Base-by-base conservation (phyloP, 1,140 invertebrate genomes). In the Hyposmocoma kahamanoa region DNA sequence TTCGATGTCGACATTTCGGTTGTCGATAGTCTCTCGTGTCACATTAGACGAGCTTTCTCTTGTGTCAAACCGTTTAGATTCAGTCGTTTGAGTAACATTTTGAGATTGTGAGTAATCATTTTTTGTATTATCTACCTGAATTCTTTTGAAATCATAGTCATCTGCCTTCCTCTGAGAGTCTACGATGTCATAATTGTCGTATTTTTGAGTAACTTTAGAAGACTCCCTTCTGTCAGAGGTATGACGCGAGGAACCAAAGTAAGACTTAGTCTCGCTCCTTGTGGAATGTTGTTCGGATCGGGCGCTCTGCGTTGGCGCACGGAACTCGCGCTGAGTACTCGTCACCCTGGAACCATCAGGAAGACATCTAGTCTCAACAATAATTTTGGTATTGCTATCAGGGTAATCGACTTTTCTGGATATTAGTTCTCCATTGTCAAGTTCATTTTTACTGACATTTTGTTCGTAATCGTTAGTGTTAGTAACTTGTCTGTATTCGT, bases 281-380 rank as follows among this genome's bases (percentile, higher is more conserved):
- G 59, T 66, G 0, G 70, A 70, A 22, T 59, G 59, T 9, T 72
- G 64, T 49, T 84, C 76, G 17, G 77, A 70, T 13, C 67, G 70
- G 21, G 54, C 72, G 21, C 53, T 73, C 22, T 76, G 67, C 15
- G 71, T 66, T 9, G 78, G 79, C 17, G 78, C 86, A 22, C 86
- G 88, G 18, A 89, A 90, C 55, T 91, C 90, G 28, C 90, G 88
- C 41, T 87, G 85, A 24, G 89, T 91, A 53, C 90, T 91, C 17
- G 90, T 91, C 1, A 91, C 88, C 50, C 84, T 86, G 13, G 89
- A 90, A 15, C 90, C 90, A 62, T 91, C 90, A 10, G 89, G 88
- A n/a, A 91, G 68, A 20, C 87, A 86, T 57, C 90, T 88, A 1
- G 90, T 91, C 53, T 91, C 90, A 18, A 88, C 89, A 10, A 88